Evolutionary conservation across 2,888 invertebrate species (phyloP).

Genomic region (Alcis repandata): DNA sequence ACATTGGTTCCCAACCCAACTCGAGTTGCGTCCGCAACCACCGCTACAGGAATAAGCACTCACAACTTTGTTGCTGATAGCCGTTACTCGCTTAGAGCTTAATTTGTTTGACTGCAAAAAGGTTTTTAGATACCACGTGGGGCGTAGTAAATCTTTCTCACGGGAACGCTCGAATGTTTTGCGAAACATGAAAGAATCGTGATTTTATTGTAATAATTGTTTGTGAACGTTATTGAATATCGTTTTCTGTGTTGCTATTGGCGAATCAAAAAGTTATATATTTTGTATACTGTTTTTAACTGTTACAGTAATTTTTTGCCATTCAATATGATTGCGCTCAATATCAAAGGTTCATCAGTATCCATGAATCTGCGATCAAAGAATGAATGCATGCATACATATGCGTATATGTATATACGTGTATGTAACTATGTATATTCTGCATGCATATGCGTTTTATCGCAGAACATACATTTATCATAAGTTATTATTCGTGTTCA

Average conservation of each 20-base stretch:
- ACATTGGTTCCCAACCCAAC: conserved; percentile 49
- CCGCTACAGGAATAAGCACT: conserved; percentile 78
- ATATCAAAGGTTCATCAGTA: too few relatives aligned
- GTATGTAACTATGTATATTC: neutral
- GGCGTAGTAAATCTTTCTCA: conserved; percentile 28
- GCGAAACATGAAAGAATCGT: conserved; percentile 8
- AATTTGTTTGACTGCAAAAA: conserved; percentile 46
- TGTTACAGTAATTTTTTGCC: neutral
- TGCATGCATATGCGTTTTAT: too few relatives aligned
- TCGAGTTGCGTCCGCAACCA: conserved; percentile 61
- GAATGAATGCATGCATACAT: too few relatives aligned
- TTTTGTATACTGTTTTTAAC: neutral
- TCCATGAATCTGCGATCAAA: too few relatives aligned
- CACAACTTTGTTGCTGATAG: conserved; percentile 64
- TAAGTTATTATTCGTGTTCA: too few relatives aligned
- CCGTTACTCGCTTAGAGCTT: conserved; percentile 60
- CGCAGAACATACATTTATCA: too few relatives aligned
- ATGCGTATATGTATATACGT: too few relatives aligned
- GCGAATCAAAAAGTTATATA: neutral
- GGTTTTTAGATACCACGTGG: conserved; percentile 36
- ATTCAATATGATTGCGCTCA: too few relatives aligned
- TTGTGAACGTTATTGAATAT: neutral
- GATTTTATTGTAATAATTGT: neutral
- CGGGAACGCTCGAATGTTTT: conserved; percentile 15
- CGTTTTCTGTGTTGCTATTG: neutral